These are phyloP conservation scores for Mirza zaza DNA, from an alignment of 2,113 vertebrate species.

Conservation along the genomic window DNA sequence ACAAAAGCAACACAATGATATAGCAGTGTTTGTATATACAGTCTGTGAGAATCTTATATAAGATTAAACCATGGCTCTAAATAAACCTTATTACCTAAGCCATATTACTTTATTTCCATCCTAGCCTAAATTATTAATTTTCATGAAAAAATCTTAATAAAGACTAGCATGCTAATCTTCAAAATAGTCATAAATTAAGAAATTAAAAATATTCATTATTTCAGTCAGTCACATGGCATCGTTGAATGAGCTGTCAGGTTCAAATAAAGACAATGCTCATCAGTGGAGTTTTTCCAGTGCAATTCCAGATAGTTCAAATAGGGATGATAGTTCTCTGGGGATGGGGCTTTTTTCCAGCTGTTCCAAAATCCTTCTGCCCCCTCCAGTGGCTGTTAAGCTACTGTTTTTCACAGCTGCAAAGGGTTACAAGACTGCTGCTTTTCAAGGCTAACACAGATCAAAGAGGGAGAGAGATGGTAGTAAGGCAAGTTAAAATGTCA, in stretches of 20 bases:
- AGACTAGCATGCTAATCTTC: not conserved
- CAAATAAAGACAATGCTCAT: not conserved
- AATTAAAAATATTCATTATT: not conserved
- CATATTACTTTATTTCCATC: not conserved
- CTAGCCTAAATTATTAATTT: not conserved
- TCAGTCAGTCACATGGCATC: not conserved
- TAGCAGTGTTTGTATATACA: not conserved
- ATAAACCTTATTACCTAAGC: not conserved
- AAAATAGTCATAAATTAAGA: not conserved
- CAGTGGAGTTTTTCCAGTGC: not conserved
- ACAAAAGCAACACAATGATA: not conserved
- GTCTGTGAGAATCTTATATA: not conserved
- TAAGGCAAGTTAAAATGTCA: not conserved
- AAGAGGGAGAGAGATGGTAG: not conserved
- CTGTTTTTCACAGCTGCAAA: not conserved
- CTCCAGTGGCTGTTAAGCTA: not conserved
- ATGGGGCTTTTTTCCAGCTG: not conserved
- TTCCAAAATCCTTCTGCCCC: not conserved
- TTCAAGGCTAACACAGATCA: not conserved
- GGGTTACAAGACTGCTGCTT: not conserved
- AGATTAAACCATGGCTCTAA: slow-evolving; percentile 11
- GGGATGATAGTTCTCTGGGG: not conserved
- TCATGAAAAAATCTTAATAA: not conserved
- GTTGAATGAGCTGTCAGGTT: not conserved
- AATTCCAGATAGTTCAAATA: not conserved